phyloP scores from a whole-genome alignment of 2,888 invertebrate species.

The Diaphora mendica region DNA sequence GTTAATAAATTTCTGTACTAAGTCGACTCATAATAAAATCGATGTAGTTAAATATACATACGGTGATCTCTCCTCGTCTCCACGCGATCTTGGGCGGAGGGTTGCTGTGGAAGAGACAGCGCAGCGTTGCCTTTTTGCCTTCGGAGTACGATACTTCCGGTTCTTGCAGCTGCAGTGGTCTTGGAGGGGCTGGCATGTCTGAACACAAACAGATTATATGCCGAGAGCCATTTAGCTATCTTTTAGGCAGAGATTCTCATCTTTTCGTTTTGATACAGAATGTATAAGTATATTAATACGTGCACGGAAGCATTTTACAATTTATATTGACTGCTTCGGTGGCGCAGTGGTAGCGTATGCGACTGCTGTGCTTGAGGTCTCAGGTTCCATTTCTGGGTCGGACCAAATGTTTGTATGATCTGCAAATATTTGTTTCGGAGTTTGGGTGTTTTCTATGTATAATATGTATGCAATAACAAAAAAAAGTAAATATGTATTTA shows the following conservation, averaged over 20 bases:
- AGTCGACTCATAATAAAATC: neutral
- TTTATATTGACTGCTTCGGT: no score
- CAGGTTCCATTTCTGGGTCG: no score
- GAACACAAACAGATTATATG: conserved; percentile 8
- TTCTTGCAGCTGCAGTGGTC: conserved; percentile 77
- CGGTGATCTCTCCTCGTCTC: conserved; percentile 90
- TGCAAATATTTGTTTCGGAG: no score
- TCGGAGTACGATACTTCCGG: conserved; percentile 89
- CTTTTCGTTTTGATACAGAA: no score
- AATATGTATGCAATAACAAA: no score
- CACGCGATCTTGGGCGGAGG: conserved; percentile 93
- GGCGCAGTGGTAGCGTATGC: no score
- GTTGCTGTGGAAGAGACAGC: conserved; percentile 91
- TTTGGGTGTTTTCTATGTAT: no score
- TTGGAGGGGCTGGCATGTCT: conserved; percentile 72
- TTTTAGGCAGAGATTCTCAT: neutral
- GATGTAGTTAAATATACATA: conserved; percentile 71
- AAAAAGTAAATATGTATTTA: no score
- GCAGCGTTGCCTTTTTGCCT: conserved; percentile 91
- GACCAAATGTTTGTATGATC: no score
- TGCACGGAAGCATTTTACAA: no score
- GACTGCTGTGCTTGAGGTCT: no score
- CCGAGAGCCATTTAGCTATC: neutral
- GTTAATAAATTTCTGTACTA: neutral
- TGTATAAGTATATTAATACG: no score